Conservation (phyloP, 1,140 invertebrate genomes). For the Drosophila guanche region DNA sequence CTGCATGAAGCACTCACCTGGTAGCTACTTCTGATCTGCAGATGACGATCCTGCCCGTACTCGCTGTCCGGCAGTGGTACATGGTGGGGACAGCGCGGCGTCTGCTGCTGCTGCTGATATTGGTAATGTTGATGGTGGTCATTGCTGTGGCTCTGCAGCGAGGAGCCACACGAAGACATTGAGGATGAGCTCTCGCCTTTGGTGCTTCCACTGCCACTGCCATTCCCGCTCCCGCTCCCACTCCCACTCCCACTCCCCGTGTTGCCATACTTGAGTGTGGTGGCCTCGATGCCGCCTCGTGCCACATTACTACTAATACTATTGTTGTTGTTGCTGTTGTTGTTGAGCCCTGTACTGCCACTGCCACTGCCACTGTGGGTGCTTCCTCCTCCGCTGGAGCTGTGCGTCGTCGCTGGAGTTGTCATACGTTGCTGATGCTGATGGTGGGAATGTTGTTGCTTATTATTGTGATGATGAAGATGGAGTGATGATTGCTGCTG, state of each 20-base stretch:
- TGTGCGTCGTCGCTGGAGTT: constrained; percentile 55
- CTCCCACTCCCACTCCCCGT: constrained; percentile 69
- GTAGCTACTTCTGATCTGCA: constrained; percentile 86
- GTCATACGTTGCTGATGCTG: constrained; percentile 70
- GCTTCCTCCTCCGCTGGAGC: constrained; percentile 25
- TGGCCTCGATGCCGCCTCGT: constrained; percentile 75
- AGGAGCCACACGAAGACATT: constrained; percentile 57
- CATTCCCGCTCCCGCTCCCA: constrained; percentile 75
- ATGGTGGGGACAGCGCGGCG: constrained; percentile 85
- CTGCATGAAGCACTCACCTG: constrained; percentile 79
- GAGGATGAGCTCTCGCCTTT: constrained; percentile 55
- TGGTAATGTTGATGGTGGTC: constrained; percentile 83
- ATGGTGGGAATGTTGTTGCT: constrained; percentile 74
- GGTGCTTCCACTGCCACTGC: constrained; percentile 23
- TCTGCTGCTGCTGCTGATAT: constrained; percentile 82
- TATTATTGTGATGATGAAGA: constrained; percentile 63
- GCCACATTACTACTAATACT: constrained; percentile 77
- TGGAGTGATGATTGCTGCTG: constrained; percentile 42
- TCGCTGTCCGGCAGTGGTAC: constrained; percentile 87
- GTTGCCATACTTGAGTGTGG: constrained; percentile 76
- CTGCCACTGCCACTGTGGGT: constrained; percentile 23
- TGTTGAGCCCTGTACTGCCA: constrained; percentile 31
- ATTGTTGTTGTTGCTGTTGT: constrained; percentile 57
- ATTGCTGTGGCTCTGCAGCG: constrained; percentile 72
- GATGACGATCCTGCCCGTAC: constrained; percentile 85